phyloP scores from a whole-genome alignment of 2,888 invertebrate genomes.

The Polymixis lichenea region DNA sequence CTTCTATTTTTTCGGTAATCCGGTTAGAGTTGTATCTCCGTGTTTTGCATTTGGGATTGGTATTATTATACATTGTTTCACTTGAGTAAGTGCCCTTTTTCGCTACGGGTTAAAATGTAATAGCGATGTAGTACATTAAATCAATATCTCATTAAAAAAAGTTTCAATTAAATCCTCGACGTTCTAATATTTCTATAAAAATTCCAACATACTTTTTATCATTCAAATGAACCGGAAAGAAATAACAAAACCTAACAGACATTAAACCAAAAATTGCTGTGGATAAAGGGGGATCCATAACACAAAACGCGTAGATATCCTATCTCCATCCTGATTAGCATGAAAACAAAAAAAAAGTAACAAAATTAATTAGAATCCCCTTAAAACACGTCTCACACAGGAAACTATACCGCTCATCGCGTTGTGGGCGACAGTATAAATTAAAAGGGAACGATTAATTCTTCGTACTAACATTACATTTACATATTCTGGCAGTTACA shows the following conservation, averaged over 20 bases:
- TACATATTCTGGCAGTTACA: constrained; percentile 66
- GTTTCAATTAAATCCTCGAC: not conserved
- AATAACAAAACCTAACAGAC: constrained; percentile 6
- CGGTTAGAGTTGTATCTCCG: constrained; percentile 2
- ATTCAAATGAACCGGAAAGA: constrained; percentile 43
- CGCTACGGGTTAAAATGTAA: not conserved
- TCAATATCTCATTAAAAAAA: not conserved
- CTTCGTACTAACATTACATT: constrained; percentile 66
- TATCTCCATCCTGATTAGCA: constrained; percentile 52
- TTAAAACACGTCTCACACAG: constrained; percentile 40
- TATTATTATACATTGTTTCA: not conserved
- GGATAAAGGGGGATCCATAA: constrained; percentile 13
- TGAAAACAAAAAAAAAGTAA: constrained; percentile 57
- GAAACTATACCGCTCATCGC: constrained; percentile 62
- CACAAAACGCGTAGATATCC: constrained; percentile 30
- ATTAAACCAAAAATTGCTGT: constrained; percentile 11
- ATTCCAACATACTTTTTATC: not conserved
- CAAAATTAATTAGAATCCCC: constrained; percentile 58
- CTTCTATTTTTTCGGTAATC: constrained; percentile 24
- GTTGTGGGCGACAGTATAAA: constrained; percentile 61
- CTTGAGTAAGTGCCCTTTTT: not conserved
- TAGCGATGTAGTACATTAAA: not conserved
- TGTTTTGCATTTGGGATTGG: constrained; percentile 1
- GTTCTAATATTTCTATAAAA: constrained; percentile 13
- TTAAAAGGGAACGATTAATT: constrained; percentile 71